These are phyloP conservation scores for Bombus picipes DNA, from an alignment of 1,140 invertebrate genomes.

Conservation along the genomic window DNA sequence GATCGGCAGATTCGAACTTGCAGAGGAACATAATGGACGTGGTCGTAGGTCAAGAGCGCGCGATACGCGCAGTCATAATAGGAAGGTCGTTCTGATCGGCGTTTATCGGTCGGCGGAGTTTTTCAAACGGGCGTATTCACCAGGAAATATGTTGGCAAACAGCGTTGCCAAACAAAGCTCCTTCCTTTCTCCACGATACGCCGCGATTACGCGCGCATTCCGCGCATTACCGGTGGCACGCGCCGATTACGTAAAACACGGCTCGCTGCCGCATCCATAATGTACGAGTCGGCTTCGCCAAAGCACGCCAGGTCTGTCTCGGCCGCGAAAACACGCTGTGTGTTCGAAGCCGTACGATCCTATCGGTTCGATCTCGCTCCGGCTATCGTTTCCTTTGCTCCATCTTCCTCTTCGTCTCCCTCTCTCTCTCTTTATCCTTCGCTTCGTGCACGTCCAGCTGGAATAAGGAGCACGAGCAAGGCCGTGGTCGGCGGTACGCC, in stretches of 20 bases:
- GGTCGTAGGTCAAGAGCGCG: conserved; percentile 1
- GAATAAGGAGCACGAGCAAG: conserved; percentile 56
- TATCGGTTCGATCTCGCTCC: conserved; percentile 46
- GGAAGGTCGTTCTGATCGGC: background rate
- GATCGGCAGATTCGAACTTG: background rate
- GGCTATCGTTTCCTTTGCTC: conserved; percentile 3
- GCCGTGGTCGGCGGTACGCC: conserved; percentile 28
- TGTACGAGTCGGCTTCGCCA: conserved; percentile 22
- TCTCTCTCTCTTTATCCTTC: background rate
- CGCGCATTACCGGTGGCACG: conserved; percentile 38
- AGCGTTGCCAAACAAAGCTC: too few species aligned
- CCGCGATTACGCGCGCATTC: conserved; percentile 44
- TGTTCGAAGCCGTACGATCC: conserved; percentile 26
- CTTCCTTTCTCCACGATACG: background rate
- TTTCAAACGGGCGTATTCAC: background rate
- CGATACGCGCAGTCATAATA: background rate
- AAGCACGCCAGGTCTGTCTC: conserved; percentile 2
- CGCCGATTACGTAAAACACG: conserved; percentile 55
- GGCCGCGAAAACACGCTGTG: conserved; percentile 17
- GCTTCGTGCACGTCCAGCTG: conserved; percentile 12
- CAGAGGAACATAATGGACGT: background rate
- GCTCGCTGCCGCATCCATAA: conserved; percentile 51
- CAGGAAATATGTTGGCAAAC: too few species aligned
- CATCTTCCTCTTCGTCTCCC: background rate
- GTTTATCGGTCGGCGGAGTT: background rate